Evolutionary conservation across 2,113 vertebrate species (phyloP).

Genomic region (Perca flavescens): DNA sequence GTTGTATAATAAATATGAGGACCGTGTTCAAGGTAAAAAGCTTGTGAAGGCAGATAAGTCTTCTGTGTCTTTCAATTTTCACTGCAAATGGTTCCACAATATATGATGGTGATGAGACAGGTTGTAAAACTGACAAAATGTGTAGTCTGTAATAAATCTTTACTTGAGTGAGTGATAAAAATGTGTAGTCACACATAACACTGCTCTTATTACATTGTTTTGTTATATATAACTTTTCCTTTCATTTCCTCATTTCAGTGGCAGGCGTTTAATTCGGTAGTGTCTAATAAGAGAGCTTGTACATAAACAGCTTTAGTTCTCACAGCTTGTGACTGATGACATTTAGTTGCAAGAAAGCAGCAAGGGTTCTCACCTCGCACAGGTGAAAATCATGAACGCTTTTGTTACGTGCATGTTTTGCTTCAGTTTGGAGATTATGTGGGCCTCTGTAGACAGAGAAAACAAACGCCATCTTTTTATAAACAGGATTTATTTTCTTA

Average conservation of each 20-base stretch:
- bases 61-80: not conserved
- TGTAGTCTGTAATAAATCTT: not conserved
- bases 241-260: slow-evolving; percentile 1
- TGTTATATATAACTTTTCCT: not conserved
- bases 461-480: slow-evolving; percentile 33
- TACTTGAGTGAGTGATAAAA: too few relatives aligned
- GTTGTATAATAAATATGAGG: not conserved
- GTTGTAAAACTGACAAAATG: not conserved
- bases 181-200: not conserved
- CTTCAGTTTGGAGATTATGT: slow-evolving; percentile 46
- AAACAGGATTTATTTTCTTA: slow-evolving; percentile 42
- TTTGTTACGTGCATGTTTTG: slow-evolving; percentile 21
- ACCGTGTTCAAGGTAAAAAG: not conserved
- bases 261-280: slow-evolving; percentile 1
- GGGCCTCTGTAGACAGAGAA: slow-evolving; percentile 30
- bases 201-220: not conserved
- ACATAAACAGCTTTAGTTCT: not conserved
- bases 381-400: slow-evolving; percentile 24
- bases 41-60: not conserved
- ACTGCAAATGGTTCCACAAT: not conserved
- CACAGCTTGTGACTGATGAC: slow-evolving; percentile 19
- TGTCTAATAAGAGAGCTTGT: not conserved
- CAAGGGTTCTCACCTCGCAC: not conserved
- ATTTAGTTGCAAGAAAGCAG: slow-evolving; percentile 20
- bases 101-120: not conserved